Conservation (phyloP, 2,888 invertebrate genomes). For the Phortica okadai region DNA sequence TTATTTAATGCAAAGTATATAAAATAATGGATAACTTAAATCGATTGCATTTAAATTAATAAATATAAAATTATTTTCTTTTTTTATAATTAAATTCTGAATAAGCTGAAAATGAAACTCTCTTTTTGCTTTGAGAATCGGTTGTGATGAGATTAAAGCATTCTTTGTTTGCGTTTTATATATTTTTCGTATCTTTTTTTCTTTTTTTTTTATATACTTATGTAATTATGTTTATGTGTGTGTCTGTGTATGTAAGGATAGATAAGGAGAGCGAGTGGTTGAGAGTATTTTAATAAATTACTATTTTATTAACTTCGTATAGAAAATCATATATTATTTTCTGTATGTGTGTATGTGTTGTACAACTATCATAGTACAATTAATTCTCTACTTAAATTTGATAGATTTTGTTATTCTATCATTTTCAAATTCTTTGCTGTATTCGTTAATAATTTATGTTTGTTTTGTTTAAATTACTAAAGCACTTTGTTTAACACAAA, state of each 20-base stretch:
- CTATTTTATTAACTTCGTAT: neutral
- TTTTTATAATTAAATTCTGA: slow-evolving; percentile 12
- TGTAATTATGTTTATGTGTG: slow-evolving; percentile 44
- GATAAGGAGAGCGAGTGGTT: slow-evolving; percentile 36
- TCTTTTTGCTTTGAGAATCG: slow-evolving; percentile 50
- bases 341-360: slow-evolving; percentile 37
- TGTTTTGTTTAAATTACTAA: slow-evolving; percentile 38
- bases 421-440: neutral
- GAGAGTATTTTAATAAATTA: slow-evolving; percentile 36
- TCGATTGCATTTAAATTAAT: slow-evolving; percentile 21
- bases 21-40: slow-evolving; percentile 24
- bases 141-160: slow-evolving; percentile 50
- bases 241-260: slow-evolving; percentile 34
- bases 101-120: neutral
- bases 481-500: slow-evolving; percentile 24
- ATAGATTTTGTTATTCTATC: slow-evolving; percentile 47
- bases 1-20: neutral
- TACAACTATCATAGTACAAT: slow-evolving; percentile 30
- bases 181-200: slow-evolving; percentile 62
- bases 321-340: slow-evolving; percentile 50
- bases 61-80: neutral
- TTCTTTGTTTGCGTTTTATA: slow-evolving; percentile 59
- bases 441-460: slow-evolving; percentile 49
- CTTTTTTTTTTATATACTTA: slow-evolving; percentile 36
- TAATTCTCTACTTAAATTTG: slow-evolving; percentile 64